Percentiles rank a stretch among this genome's conserved stretches.
Evolutionary conservation across 2,888 invertebrate genomes (phyloP).

Genomic region (Lasioglossum morio): DNA sequence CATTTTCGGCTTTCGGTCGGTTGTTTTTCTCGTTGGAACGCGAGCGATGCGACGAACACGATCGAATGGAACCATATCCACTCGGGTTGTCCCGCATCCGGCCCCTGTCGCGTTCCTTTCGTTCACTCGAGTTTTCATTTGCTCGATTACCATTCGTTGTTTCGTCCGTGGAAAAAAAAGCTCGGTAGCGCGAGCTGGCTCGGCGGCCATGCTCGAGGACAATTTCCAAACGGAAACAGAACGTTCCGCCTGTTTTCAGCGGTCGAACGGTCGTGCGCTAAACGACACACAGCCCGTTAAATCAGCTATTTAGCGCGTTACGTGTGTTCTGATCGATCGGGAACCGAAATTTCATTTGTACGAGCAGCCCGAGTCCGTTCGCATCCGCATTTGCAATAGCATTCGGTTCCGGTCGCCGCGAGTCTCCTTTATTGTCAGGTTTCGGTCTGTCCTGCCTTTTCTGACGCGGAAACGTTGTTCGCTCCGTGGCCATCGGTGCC

Average conservation of each 20-base stretch:
- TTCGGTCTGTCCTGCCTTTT: background rate
- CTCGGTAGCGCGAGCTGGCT: background rate
- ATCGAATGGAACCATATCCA: conserved; percentile 52
- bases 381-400: background rate
- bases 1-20: conserved; percentile 16
- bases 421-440: conserved; percentile 4
- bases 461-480: background rate
- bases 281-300: conserved; percentile 17
- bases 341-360: conserved; percentile 18
- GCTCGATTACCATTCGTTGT: conserved; percentile 66
- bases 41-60: conserved; percentile 38
- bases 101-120: conserved; percentile 38
- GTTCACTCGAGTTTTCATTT: conserved; percentile 59
- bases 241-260: conserved; percentile 32
- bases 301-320: conserved; percentile 43
- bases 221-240: conserved; percentile 41
- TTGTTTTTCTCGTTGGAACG: conserved; percentile 23
- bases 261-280: conserved; percentile 5
- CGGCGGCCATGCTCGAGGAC: background rate
- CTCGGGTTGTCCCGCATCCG: conserved; percentile 27
- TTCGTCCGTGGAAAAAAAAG: conserved; percentile 40
- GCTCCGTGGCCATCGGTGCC: background rate
- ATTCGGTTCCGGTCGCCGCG: background rate
- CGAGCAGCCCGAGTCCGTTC: background rate
- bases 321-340: conserved; percentile 38